Evolutionary conservation across 2,797 vertebrate genomes (phyloP).

Genomic region (Myioborus melanocephalus): DNA sequence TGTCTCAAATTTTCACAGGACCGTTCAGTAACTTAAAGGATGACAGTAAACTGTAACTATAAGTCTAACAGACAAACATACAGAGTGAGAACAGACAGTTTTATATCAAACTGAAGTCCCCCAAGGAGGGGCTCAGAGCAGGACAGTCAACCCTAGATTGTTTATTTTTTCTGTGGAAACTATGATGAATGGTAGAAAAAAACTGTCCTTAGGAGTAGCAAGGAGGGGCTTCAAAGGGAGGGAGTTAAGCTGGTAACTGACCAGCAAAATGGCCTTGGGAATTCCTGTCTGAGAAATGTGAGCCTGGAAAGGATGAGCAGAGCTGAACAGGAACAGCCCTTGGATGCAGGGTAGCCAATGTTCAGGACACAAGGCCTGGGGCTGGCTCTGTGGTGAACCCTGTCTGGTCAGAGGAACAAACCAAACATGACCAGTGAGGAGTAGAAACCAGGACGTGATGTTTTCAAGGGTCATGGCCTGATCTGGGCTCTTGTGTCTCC

Average conservation of each 20-base stretch:
- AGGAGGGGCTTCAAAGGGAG: neutral
- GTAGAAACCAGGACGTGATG: neutral
- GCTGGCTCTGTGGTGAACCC: neutral
- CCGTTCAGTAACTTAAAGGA: neutral
- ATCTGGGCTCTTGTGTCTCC: neutral
- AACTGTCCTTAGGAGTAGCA: neutral
- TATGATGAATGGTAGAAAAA: neutral
- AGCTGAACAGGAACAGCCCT: neutral
- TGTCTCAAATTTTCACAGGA: neutral
- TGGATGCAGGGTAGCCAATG: neutral
- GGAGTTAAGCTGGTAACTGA: neutral
- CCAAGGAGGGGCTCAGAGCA: neutral
- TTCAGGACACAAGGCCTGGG: neutral
- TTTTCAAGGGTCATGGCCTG: neutral
- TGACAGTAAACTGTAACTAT: neutral
- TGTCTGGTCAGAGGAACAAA: neutral
- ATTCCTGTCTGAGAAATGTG: neutral
- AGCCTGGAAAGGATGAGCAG: neutral
- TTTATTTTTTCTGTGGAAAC: conserved; percentile 26
- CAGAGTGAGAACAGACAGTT: neutral
- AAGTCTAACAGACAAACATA: neutral
- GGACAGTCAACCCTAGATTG: neutral
- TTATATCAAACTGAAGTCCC: neutral
- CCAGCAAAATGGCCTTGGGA: neutral
- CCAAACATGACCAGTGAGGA: neutral